Evolutionary conservation across 1,140 invertebrate genomes (phyloP).

Genomic region (Proctacanthus coquilletti): DNA sequence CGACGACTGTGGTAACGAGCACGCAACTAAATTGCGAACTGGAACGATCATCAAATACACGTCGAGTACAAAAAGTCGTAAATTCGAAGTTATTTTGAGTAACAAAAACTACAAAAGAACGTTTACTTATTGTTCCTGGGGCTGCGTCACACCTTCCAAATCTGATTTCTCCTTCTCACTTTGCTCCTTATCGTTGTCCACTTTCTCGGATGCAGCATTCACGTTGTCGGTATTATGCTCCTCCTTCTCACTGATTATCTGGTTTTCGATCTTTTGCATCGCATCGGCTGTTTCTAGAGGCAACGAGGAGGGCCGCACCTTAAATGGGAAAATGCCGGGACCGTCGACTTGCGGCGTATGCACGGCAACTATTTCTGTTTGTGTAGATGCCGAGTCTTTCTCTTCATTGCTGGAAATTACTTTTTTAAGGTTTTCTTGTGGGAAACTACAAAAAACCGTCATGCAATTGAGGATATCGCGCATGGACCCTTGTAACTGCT

Average conservation of each 20-base stretch:
- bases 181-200: no score
- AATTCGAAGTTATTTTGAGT: no score
- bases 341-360: conserved; percentile 47
- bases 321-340: conserved; percentile 24
- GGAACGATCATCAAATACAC: no score
- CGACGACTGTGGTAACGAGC: no score
- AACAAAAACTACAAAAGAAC: no score
- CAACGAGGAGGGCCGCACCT: conserved; percentile 22
- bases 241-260: background rate
- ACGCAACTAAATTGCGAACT: no score
- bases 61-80: no score
- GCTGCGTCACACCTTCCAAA: no score
- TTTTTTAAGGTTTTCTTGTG: conserved; percentile 27
- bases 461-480: conserved; percentile 55
- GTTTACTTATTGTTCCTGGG: no score
- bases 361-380: conserved; percentile 62
- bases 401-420: conserved; percentile 14
- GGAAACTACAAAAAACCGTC: conserved; percentile 34
- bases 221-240: no score
- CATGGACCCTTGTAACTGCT: conserved; percentile 59
- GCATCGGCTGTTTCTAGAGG: conserved; percentile 14
- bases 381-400: conserved; percentile 46
- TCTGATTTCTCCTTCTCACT: no score
- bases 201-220: no score
- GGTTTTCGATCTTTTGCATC: background rate